A percentile compares a stretch with the other conserved stretches of the same genome.
These are phyloP conservation scores for Nematolebias whitei DNA, from an alignment of 2,113 vertebrate genomes.

Conservation along the genomic window DNA sequence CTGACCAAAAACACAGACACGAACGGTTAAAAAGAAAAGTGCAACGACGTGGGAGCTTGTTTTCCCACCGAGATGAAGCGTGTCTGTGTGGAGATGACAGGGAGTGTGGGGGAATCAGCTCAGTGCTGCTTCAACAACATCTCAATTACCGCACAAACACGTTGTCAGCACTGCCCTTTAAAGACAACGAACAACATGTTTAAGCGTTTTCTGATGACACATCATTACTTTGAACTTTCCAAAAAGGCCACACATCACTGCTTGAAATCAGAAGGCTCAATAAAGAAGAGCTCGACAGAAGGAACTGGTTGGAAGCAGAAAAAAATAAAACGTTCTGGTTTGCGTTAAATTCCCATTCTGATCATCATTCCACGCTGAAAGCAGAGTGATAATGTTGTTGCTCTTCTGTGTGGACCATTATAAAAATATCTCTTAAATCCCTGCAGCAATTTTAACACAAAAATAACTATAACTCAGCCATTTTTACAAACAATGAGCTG, in stretches of 20 bases:
- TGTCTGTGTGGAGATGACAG: not conserved
- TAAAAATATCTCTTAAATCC: no score
- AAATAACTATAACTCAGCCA: no score
- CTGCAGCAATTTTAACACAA: no score
- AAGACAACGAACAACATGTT: not conserved
- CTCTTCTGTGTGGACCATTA: no score
- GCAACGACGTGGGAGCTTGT: slow-evolving; percentile 1
- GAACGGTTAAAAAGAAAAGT: not conserved
- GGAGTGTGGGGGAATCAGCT: not conserved
- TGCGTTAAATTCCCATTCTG: not conserved
- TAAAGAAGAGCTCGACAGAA: not conserved
- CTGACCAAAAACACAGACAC: not conserved
- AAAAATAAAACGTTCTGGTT: not conserved
- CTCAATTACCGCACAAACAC: slow-evolving; percentile 12
- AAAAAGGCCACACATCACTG: not conserved
- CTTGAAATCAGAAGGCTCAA: not conserved
- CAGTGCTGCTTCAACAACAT: slow-evolving; percentile 7
- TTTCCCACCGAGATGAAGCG: not conserved
- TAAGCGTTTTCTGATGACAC: not conserved
- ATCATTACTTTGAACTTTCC: not conserved
- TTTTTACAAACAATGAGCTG: no score
- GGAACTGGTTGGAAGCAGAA: not conserved
- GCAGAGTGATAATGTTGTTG: no score
- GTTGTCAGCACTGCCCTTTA: not conserved
- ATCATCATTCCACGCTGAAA: not conserved